Evolutionary conservation across 64 coral and sea anemone genomes (phyloP).

Genomic region (Actinia equina): DNA sequence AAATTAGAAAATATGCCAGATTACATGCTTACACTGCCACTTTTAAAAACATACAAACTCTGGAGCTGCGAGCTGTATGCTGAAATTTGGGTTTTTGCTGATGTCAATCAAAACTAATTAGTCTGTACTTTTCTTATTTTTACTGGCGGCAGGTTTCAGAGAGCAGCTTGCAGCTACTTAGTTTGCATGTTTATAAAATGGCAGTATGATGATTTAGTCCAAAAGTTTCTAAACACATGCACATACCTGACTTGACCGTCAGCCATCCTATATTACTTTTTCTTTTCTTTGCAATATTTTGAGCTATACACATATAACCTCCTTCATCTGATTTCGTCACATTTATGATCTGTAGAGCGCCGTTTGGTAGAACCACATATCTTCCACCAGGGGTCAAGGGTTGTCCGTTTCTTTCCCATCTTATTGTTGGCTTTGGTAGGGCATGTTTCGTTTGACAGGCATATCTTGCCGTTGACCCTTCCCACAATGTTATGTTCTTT

Average conservation of each 20-base stretch:
- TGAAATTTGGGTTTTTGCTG: too few relatives aligned
- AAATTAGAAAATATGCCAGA: too few relatives aligned
- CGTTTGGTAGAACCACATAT: conserved; percentile 50
- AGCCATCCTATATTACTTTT: conserved; percentile 49
- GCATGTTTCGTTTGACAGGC: conserved; percentile 61
- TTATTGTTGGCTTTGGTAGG: conserved; percentile 52
- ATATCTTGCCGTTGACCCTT: conserved; percentile 65
- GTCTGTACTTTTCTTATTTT: too few relatives aligned
- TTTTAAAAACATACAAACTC: too few relatives aligned
- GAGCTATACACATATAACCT: conserved; percentile 58
- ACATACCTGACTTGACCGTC: conserved; percentile 52
- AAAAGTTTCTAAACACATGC: too few relatives aligned
- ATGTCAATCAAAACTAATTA: too few relatives aligned
- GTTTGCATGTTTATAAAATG: too few relatives aligned
- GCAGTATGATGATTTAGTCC: too few relatives aligned
- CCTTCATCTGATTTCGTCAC: conserved; percentile 58
- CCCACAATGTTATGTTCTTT: conserved; percentile 40
- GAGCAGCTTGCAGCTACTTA: too few relatives aligned
- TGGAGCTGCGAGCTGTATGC: too few relatives aligned
- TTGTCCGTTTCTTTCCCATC: conserved; percentile 71
- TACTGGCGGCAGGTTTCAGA: too few relatives aligned
- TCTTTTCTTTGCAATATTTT: conserved; percentile 63
- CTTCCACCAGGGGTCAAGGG: conserved; percentile 12
- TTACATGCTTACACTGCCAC: too few relatives aligned
- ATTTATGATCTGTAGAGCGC: conserved; percentile 66